Evolutionary conservation across 2,797 vertebrate species (phyloP).

Genomic region (Aeoliscus strigatus): DNA sequence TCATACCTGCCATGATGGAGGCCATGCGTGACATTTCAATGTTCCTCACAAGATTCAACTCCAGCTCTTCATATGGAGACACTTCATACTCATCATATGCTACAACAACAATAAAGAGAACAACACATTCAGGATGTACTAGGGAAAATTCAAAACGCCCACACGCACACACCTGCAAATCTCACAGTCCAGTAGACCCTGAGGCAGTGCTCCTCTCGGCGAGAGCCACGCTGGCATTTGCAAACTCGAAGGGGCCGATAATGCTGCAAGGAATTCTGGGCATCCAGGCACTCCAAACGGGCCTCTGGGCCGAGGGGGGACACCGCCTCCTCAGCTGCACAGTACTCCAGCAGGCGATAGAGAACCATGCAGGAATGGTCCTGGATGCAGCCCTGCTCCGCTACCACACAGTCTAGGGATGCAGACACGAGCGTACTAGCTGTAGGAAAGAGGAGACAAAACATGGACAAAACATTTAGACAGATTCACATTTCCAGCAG

Average conservation of each 20-base stretch:
- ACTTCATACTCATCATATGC: slow-evolving; percentile 82
- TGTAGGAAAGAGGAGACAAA: slow-evolving; percentile 33
- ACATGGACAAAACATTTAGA: too few relatives aligned
- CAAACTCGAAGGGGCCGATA: slow-evolving; percentile 82
- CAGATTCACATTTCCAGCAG: too few relatives aligned
- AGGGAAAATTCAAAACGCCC: too few relatives aligned
- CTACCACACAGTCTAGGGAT: slow-evolving; percentile 77
- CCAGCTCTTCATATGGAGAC: slow-evolving; percentile 84
- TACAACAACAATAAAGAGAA: slow-evolving; percentile 32
- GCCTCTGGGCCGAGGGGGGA: slow-evolving; percentile 58
- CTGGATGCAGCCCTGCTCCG: slow-evolving; percentile 77
- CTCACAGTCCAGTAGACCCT: slow-evolving; percentile 85
- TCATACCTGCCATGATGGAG: slow-evolving; percentile 80
- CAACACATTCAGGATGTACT: neutral
- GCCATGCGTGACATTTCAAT: slow-evolving; percentile 81
- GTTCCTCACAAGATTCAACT: slow-evolving; percentile 77
- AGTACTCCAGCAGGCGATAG: slow-evolving; percentile 79
- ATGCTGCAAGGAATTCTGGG: slow-evolving; percentile 75
- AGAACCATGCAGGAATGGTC: slow-evolving; percentile 75
- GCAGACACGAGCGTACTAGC: slow-evolving; percentile 51
- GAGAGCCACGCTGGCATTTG: slow-evolving; percentile 84
- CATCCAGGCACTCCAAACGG: slow-evolving; percentile 77
- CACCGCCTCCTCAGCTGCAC: slow-evolving; percentile 69
- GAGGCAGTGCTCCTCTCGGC: slow-evolving; percentile 83
- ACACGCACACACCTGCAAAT: slow-evolving; percentile 58